These are phyloP conservation scores for Watsonalla binaria DNA, from an alignment of 2,888 invertebrate genomes.

Conservation along the genomic window DNA sequence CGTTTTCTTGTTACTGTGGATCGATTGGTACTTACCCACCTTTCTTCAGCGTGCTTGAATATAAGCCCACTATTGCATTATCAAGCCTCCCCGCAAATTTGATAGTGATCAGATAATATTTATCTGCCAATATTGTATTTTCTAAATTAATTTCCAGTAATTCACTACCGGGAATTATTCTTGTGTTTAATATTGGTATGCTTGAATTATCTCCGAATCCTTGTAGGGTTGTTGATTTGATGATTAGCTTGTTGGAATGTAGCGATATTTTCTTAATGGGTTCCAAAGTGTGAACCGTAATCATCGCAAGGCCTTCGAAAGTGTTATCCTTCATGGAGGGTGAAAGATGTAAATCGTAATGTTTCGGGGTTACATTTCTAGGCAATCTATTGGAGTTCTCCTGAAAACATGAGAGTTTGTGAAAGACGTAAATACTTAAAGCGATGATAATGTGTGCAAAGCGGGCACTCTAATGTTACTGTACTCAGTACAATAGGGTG, in stretches of 20 bases:
- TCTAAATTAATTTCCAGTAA: constrained; percentile 52
- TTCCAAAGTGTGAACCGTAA: constrained; percentile 59
- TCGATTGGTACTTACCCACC: constrained; percentile 46
- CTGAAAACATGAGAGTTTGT: constrained; percentile 34
- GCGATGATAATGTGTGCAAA: too few relatives aligned
- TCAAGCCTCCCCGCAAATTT: constrained; percentile 74
- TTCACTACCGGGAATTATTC: constrained; percentile 39
- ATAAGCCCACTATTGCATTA: constrained; percentile 73
- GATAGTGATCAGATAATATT: constrained; percentile 55
- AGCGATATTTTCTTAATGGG: constrained; percentile 72
- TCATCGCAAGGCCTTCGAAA: constrained; percentile 77
- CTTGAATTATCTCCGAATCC: constrained; percentile 14
- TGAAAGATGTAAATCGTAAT: constrained; percentile 83
- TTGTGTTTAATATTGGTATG: constrained; percentile 20
- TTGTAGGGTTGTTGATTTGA: constrained; percentile 43
- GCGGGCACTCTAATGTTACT: too few relatives aligned
- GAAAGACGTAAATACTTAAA: too few relatives aligned
- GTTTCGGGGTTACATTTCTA: constrained; percentile 75
- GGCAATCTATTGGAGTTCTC: constrained; percentile 68
- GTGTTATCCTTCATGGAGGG: constrained; percentile 80
- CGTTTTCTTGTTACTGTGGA: too few relatives aligned
- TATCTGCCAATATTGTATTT: constrained; percentile 34
- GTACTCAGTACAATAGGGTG: too few relatives aligned
- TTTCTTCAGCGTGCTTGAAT: constrained; percentile 75
- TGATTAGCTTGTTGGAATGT: constrained; percentile 80